These are phyloP conservation scores for Cervus canadensis DNA, from an alignment of 2,113 vertebrate species.

Conservation along the genomic window DNA sequence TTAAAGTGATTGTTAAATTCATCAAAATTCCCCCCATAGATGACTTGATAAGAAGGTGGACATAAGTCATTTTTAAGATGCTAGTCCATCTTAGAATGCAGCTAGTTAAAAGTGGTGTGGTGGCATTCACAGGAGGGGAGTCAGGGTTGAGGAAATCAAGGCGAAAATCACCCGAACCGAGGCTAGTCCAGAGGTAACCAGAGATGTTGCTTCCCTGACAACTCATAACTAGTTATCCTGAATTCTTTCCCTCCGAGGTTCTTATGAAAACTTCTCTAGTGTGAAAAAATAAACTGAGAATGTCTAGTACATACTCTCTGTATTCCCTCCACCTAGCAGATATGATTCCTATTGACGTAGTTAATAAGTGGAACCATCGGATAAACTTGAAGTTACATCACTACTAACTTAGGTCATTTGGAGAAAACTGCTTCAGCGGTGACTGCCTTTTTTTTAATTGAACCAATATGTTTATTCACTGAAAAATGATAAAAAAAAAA, in stretches of 20 bases:
- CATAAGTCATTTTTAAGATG: not conserved
- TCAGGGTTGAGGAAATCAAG: not conserved
- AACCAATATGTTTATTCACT: not conserved
- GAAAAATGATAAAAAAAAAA: not conserved
- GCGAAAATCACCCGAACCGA: not conserved
- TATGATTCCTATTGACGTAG: not conserved
- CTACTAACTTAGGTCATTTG: not conserved
- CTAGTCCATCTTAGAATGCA: not conserved
- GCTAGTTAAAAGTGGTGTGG: not conserved
- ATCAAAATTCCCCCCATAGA: not conserved
- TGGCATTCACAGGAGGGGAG: not conserved
- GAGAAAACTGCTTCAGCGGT: not conserved
- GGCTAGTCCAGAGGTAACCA: not conserved
- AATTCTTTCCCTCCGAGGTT: not conserved
- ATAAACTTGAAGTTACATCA: not conserved
- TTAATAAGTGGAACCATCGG: not conserved
- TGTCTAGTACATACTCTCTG: not conserved
- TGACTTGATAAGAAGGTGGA: not conserved
- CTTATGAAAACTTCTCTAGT: not conserved
- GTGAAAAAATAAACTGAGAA: not conserved
- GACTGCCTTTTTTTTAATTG: not conserved
- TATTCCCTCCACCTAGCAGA: not conserved
- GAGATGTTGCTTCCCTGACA: not conserved
- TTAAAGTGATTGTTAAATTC: not conserved
- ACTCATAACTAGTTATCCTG: accelerated